Evolutionary conservation across 2,888 invertebrate species (phyloP), one percentile per base, ranked within the genome.

Genomic region (Tiliacea aurago): DNA sequence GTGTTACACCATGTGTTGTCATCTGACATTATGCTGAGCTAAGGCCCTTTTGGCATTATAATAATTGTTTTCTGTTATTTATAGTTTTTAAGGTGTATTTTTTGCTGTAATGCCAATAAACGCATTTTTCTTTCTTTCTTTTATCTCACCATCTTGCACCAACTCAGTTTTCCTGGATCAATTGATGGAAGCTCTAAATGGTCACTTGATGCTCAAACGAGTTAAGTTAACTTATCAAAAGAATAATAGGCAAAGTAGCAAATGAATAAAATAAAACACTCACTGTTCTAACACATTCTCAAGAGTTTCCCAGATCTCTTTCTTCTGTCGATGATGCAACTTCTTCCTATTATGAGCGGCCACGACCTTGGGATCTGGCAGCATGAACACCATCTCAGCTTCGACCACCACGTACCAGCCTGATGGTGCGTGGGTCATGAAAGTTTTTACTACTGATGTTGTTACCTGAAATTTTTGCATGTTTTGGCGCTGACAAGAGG

Each of bases 361-460:
- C 1, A 95, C 91, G 53, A 95, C 89, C 77, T 94, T 92, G 0
- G 92, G 91, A 80, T 96, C 95, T 1, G 97, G 97, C 3, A 97
- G 88, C 13, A 95, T 94, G 86, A 96, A 97, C 4, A 96, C 94
- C 5, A 97, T 91, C 76, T 97, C 97, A 43, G 97, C 95, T 88
- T 97, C 97, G 10, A 97, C 83, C 0, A 96, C 94, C 0, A 96
- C 78, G 78, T 95, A 97, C 96, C 97, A 97, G 3, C 97, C 97
- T 10, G 95, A 94, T 0, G 97, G 97, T 23, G 95, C 95, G 63
- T 95, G 94, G 0, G 96, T 91, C 91, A 97, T 95, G 65, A 97
- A 94, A 0, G 97, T 95, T 88, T 97, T 97, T 18, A 97, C 94
- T 0, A 94, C 87, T 0, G 97, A 96, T 45, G 97, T 82, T 10